A percentile compares a stretch with the other conserved stretches of the same genome.
Conservation (phyloP, 2,797 vertebrate genomes). For the Leptodactylus fallax region DNA sequence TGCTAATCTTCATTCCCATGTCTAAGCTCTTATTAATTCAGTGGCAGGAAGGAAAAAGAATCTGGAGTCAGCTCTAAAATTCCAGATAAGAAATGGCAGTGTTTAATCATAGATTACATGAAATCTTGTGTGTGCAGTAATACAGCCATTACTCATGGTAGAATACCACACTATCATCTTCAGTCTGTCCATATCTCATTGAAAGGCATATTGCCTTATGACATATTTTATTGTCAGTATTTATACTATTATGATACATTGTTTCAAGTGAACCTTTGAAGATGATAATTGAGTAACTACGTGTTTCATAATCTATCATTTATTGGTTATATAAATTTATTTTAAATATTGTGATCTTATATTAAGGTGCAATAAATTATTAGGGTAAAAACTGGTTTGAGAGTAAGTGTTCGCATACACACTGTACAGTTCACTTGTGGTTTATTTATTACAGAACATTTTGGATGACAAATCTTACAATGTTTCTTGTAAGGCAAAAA, state of each 20-base stretch:
- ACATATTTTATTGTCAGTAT: not conserved
- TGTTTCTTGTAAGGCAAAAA: too few relatives aligned
- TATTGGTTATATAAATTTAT: too few relatives aligned
- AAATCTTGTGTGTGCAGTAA: not conserved
- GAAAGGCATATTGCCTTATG: not conserved
- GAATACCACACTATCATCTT: conserved; percentile 7
- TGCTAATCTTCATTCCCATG: not conserved
- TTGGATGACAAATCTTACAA: too few relatives aligned
- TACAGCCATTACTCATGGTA: conserved; percentile 4
- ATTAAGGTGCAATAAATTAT: too few relatives aligned
- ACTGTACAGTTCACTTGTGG: too few relatives aligned
- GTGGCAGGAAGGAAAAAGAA: conserved; percentile 11
- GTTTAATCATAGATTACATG: conserved; percentile 14
- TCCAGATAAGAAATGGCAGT: conserved; percentile 24
- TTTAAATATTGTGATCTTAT: too few relatives aligned
- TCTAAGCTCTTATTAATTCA: conserved; percentile 2
- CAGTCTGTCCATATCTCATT: not conserved
- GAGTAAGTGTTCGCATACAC: too few relatives aligned
- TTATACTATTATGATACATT: not conserved
- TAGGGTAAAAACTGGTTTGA: too few relatives aligned
- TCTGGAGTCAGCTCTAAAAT: conserved; percentile 6
- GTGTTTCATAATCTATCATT: not conserved
- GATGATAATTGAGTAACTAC: not conserved
- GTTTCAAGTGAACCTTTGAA: not conserved
- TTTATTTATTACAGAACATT: too few relatives aligned